Evolutionary conservation across 1,140 invertebrate species (phyloP).

Genomic region (Trypoxylus dichotomus): DNA sequence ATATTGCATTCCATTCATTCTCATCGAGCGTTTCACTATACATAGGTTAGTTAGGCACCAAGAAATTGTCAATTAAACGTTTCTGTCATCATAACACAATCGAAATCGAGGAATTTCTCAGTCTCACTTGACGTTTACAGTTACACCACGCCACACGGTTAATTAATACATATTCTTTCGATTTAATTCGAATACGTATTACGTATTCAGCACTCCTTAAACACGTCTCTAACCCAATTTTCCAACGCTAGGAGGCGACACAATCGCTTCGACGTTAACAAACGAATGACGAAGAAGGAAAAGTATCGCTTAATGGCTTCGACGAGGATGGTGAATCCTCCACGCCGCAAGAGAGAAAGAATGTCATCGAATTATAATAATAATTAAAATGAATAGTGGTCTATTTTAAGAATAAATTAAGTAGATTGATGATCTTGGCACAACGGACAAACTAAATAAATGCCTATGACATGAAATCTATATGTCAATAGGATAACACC

Average conservation of each 20-base stretch:
- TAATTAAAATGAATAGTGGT: constrained; percentile 22
- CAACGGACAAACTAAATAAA: constrained; percentile 23
- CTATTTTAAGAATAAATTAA: constrained; percentile 30
- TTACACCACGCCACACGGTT: constrained; percentile 17
- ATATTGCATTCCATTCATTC: not conserved
- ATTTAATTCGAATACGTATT: constrained; percentile 18
- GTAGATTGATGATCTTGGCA: constrained; percentile 29
- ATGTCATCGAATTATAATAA: constrained; percentile 31
- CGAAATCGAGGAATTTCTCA: constrained; percentile 8
- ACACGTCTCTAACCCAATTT: constrained; percentile 22
- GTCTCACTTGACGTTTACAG: constrained; percentile 10
- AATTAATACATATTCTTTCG: constrained; percentile 24
- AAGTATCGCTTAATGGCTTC: not conserved
- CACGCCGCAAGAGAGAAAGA: constrained; percentile 5
- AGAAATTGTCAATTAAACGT: constrained; percentile 20
- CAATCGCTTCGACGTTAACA: not conserved
- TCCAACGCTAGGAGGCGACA: constrained; percentile 19
- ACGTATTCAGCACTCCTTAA: constrained; percentile 19
- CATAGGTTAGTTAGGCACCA: not conserved
- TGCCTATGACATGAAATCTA: constrained; percentile 28
- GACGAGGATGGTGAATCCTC: not conserved
- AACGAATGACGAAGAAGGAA: not conserved
- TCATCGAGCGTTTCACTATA: not conserved
- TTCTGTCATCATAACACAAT: constrained; percentile 13
- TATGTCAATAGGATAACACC: constrained; percentile 29